Conservation (phyloP, 1,140 invertebrate species). For the Sesamia nonagrioides region DNA sequence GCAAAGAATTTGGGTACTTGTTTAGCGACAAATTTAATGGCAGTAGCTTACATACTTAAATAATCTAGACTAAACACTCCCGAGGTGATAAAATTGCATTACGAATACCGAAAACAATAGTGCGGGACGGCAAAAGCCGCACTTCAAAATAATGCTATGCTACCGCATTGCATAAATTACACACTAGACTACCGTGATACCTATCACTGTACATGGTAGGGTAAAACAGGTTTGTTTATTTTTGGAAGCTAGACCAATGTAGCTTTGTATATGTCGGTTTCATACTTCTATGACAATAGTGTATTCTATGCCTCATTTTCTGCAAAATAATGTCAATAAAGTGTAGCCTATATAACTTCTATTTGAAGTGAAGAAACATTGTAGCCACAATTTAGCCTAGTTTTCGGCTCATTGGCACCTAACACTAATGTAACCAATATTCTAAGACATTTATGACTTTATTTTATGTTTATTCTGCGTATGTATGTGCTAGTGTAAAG, state of each 20-base stretch:
- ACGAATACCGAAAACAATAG: neutral
- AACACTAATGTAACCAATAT: too few species aligned
- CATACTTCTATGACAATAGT: neutral
- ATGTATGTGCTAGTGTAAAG: too few species aligned
- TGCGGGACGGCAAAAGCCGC: neutral
- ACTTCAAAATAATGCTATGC: constrained; percentile 2
- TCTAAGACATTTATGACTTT: too few species aligned
- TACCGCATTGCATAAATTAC: constrained; percentile 10
- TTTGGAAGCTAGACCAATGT: neutral
- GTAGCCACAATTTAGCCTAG: too few species aligned
- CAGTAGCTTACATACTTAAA: too few species aligned
- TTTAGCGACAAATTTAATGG: too few species aligned
- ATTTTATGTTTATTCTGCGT: too few species aligned
- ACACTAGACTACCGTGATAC: neutral
- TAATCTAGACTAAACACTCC: neutral
- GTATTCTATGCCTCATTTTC: neutral
- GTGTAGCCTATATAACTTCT: too few species aligned
- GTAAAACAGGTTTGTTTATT: neutral
- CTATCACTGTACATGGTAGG: neutral
- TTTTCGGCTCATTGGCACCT: too few species aligned
- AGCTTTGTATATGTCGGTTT: neutral
- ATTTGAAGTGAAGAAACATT: too few species aligned
- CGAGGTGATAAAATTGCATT: neutral
- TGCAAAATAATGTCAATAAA: too few species aligned
- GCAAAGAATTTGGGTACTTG: too few species aligned